Base-by-base conservation (phyloP, 2,113 vertebrate genomes). In the Melanotaenia duboulayi region DNA sequence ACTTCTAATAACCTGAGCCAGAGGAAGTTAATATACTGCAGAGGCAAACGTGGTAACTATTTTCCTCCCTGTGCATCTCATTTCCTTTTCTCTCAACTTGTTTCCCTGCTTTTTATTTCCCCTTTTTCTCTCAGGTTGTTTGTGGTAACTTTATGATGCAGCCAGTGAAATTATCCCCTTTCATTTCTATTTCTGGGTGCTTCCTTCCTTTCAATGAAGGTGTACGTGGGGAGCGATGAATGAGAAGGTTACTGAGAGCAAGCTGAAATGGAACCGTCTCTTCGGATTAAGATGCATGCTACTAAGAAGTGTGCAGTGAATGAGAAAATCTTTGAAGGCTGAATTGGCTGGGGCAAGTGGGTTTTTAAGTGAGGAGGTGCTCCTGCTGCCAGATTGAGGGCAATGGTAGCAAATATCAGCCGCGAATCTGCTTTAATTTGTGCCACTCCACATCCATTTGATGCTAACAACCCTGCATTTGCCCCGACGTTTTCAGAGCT, bases 241-340 rank as follows among this genome's bases (percentile, higher is more conserved):
- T 81, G 72, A 52, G 76, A 83, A 83, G 79, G 86, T 89, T 87
- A 83, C 82, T 80, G 56, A 68, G 58, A 78, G 71, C 42, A 39
- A 68, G 55, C 68, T 80, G 80, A 85, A 89, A 87, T 90, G 79
- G 77, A 92, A 81, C 78, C 80, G 78, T 91, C 80, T 86, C 80
- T 86, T 90, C 81, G 79, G 87, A 90, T 91, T 90, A 89, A 81
- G 90, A 87, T 76, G 75, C 64, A 76, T 76, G 85, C 71, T 37
- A 46, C 62, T 23, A 11, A 9, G 65, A 55, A 76, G 74, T 69
- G 76, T 85, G 83, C 66, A 17, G 56, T 4, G 84, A 89, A 89
- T 90, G 76, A 56, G 73, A 81, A 35, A 71, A 80, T 32, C 52
- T 60, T 50, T 60, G 7, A 28, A 66, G 56, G 57, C 66, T 76